A percentile compares a stretch with the other conserved stretches of the same genome.
phyloP scores from a whole-genome alignment of 2,113 vertebrate genomes.

The Nycticebus coucang region DNA sequence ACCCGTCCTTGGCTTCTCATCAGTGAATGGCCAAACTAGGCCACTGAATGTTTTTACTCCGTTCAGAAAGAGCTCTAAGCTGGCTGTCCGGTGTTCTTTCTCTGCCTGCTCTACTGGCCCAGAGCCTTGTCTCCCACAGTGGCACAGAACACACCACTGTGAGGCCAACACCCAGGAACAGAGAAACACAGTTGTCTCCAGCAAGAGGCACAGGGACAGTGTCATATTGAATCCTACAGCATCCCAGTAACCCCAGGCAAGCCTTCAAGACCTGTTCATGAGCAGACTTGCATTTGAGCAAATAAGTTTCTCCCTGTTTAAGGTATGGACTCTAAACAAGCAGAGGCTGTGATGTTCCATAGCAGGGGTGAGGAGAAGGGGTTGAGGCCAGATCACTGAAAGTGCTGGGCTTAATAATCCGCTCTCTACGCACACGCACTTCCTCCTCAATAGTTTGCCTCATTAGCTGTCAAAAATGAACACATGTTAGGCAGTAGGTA shows the following conservation, averaged over 20 bases:
- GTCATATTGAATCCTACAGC: background rate
- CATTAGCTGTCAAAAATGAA: slow-evolving; percentile 57
- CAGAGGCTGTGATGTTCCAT: background rate
- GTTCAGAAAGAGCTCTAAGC: background rate
- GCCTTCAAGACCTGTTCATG: background rate
- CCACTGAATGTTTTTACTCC: background rate
- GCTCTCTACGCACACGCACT: slow-evolving; percentile 3
- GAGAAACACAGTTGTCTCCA: background rate
- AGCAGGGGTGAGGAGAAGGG: background rate
- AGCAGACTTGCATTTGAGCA: background rate
- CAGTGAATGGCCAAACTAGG: background rate
- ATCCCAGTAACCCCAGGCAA: background rate
- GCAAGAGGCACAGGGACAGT: background rate
- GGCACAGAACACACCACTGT: background rate
- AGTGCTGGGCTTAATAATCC: background rate
- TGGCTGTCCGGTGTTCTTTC: background rate
- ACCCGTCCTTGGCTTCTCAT: background rate
- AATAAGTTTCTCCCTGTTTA: background rate
- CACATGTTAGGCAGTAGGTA: background rate
- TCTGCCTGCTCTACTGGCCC: background rate
- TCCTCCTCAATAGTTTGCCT: slow-evolving; percentile 50
- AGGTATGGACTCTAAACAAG: background rate
- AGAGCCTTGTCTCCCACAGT: background rate
- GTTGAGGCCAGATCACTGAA: background rate
- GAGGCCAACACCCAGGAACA: background rate